phyloP scores from a whole-genome alignment of 2,888 invertebrate species.

The Anarsia innoxiella region DNA sequence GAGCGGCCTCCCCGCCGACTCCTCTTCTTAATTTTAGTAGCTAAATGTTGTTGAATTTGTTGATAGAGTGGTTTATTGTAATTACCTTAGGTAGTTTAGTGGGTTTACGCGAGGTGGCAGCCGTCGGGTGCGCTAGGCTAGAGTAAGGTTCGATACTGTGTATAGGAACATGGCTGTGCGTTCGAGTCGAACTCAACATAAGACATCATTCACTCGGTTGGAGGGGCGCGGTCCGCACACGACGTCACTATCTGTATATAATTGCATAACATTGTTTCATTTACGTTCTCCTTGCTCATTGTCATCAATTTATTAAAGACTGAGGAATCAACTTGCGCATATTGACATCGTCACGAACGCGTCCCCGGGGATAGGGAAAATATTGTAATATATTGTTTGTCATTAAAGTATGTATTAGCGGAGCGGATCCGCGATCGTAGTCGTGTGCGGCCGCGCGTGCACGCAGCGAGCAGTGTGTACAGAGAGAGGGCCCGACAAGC shows the following conservation, averaged over 20 bases:
- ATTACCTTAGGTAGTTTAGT: slow-evolving; percentile 59
- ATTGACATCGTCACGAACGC: slow-evolving; percentile 70
- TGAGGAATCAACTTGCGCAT: slow-evolving; percentile 74
- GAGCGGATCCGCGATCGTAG: slow-evolving; percentile 28
- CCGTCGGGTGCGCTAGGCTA: slow-evolving; percentile 55
- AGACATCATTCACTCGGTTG: slow-evolving; percentile 40
- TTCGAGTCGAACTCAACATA: slow-evolving; percentile 60
- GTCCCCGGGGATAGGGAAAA: slow-evolving; percentile 57
- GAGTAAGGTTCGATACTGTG: slow-evolving; percentile 56
- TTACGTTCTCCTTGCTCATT: slow-evolving; percentile 72
- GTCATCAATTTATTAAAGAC: slow-evolving; percentile 75
- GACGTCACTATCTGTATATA: slow-evolving; percentile 62
- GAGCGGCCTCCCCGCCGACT: slow-evolving; percentile 32
- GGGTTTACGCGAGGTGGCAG: slow-evolving; percentile 53
- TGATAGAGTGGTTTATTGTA: slow-evolving; percentile 70
- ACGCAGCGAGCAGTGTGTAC: slow-evolving; percentile 4
- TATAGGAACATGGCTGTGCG: slow-evolving; percentile 68
- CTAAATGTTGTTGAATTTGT: slow-evolving; percentile 74
- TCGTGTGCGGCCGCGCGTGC: slow-evolving; percentile 25
- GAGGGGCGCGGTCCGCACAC: slow-evolving; percentile 38
- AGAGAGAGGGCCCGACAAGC: slow-evolving; percentile 14
- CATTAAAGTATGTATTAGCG: slow-evolving; percentile 48
- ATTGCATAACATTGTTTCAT: slow-evolving; percentile 70
- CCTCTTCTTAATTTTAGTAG: slow-evolving; percentile 68
- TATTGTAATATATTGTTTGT: slow-evolving; percentile 58